These are phyloP conservation scores for Cygnus buccinator DNA, from an alignment of 2,113 vertebrate genomes.

Conservation along the genomic window DNA sequence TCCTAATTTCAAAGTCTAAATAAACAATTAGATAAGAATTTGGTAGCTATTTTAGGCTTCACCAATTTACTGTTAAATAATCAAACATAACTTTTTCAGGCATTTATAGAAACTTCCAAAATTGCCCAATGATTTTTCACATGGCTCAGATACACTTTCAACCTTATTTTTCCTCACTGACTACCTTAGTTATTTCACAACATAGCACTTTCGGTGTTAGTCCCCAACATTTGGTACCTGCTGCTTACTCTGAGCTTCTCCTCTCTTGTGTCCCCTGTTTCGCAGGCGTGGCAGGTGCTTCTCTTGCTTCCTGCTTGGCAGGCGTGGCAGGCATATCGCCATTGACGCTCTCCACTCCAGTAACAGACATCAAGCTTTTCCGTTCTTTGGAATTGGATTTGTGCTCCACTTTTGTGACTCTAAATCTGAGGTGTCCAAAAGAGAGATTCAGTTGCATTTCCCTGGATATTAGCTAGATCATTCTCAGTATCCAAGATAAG, in stretches of 20 bases:
- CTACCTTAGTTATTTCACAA: not conserved
- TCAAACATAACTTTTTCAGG: not conserved
- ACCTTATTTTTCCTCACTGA: not conserved
- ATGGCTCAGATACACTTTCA: not conserved
- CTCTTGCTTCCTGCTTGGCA: constrained; percentile 24
- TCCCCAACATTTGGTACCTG: not conserved
- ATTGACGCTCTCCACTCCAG: constrained; percentile 72
- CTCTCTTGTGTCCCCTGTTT: constrained; percentile 60
- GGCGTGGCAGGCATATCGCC: constrained; percentile 79
- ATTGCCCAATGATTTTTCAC: not conserved
- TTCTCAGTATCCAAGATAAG: not conserved
- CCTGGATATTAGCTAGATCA: not conserved
- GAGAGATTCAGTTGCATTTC: not conserved
- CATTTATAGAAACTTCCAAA: not conserved
- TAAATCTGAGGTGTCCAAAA: constrained; percentile 80
- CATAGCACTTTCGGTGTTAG: not conserved
- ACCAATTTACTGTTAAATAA: not conserved
- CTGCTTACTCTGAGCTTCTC: constrained; percentile 75
- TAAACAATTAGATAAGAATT: not conserved
- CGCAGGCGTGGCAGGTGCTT: constrained; percentile 70
- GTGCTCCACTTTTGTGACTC: constrained; percentile 92
- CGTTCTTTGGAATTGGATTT: constrained; percentile 81
- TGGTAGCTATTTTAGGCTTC: not conserved
- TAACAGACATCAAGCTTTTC: constrained; percentile 80
- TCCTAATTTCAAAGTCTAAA: not conserved